phyloP scores from a whole-genome alignment of 2,888 invertebrate species.

The Drosophila macrospina region DNA sequence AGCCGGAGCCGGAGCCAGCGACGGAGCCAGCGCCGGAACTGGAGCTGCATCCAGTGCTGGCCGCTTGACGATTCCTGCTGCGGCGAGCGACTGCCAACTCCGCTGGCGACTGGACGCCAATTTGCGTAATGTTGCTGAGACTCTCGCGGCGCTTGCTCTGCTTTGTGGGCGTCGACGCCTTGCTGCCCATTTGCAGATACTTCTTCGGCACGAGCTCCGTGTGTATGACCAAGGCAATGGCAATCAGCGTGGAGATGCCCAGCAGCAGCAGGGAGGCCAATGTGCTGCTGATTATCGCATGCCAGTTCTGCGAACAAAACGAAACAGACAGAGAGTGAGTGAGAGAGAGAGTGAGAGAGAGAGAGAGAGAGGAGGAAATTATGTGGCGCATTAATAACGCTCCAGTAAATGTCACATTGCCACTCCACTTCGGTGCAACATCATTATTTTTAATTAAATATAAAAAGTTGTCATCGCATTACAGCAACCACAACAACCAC shows the following conservation, averaged over 20 bases:
- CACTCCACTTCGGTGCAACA: constrained; percentile 50
- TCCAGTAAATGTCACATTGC: constrained; percentile 48
- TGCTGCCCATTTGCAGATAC: constrained; percentile 72
- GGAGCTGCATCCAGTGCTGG: background rate
- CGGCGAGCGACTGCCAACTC: constrained; percentile 22
- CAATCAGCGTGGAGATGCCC: constrained; percentile 88
- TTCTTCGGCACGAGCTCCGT: constrained; percentile 84
- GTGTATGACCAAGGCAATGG: constrained; percentile 84
- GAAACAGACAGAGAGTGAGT: background rate
- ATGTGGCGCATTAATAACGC: constrained; percentile 70
- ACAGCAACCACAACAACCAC: constrained; percentile 25
- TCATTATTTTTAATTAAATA: constrained; percentile 81
- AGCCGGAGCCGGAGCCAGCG: background rate
- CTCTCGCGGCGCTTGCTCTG: constrained; percentile 65
- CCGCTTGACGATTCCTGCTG: constrained; percentile 16
- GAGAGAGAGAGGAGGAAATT: background rate
- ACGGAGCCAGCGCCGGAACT: background rate
- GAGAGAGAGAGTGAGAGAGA: too few relatives aligned
- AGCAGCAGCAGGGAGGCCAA: constrained; percentile 88
- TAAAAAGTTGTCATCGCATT: constrained; percentile 66
- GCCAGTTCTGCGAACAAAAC: constrained; percentile 86
- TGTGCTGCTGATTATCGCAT: constrained; percentile 87
- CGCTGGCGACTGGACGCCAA: constrained; percentile 62
- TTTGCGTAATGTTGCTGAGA: constrained; percentile 75
- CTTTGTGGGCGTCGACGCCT: constrained; percentile 60